Evolutionary conservation across 2,888 invertebrate species (phyloP).

Genomic region (Hybos culiciformis): DNA sequence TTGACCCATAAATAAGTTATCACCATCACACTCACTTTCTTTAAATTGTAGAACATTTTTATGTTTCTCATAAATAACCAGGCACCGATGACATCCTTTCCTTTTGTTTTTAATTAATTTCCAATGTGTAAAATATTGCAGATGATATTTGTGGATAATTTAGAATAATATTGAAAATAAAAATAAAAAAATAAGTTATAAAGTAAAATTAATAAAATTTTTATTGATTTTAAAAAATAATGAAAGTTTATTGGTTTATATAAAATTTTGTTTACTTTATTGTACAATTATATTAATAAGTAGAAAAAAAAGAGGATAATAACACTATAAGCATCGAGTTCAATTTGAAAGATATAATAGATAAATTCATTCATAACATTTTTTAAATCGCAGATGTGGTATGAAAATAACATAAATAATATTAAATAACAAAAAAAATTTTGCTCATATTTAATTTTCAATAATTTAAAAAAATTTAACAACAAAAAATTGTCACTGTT

Average conservation of each 20-base stretch:
- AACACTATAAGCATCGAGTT: too few species aligned
- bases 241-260: too few species aligned
- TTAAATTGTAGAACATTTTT: conserved; percentile 91
- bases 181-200: too few species aligned
- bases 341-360: too few species aligned
- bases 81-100: conserved; percentile 84
- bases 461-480: not conserved
- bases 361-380: not conserved
- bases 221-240: too few species aligned
- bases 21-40: conserved; percentile 76
- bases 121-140: too few species aligned
- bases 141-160: too few species aligned
- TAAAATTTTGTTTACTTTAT: too few species aligned
- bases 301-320: too few species aligned
- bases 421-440: not conserved
- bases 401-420: not conserved
- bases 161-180: too few species aligned
- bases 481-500: not conserved
- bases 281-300: too few species aligned
- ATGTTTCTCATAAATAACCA: conserved; percentile 91
- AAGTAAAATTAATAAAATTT: too few species aligned
- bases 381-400: not conserved
- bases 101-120: conserved; percentile 55
- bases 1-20: conserved; percentile 39
- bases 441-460: not conserved